Percentiles rank a stretch among this genome's conserved stretches.
phyloP scores from a whole-genome alignment of 2,888 invertebrate species.

The Erebia ligea region DNA sequence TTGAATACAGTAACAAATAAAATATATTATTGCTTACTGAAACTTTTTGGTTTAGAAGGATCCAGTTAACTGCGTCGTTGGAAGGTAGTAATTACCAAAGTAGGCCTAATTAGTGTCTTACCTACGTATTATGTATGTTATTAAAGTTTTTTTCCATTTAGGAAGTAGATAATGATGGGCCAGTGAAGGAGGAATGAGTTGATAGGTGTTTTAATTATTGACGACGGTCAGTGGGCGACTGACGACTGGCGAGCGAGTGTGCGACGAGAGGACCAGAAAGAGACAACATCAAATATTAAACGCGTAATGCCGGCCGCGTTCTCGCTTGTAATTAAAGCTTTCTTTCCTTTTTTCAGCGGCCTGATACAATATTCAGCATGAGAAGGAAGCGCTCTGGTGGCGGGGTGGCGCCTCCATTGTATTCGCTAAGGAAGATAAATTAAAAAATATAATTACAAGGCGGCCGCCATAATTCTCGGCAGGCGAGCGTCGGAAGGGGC shows the following conservation, averaged over 20 bases:
- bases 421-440: constrained; percentile 87
- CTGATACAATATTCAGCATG: constrained; percentile 84
- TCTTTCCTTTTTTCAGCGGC: constrained; percentile 83
- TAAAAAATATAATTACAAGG: constrained; percentile 88
- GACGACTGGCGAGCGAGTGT: constrained; percentile 47
- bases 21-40: not conserved
- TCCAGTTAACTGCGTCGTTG: constrained; percentile 19
- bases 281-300: constrained; percentile 82
- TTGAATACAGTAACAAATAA: not conserved
- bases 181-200: constrained; percentile 78
- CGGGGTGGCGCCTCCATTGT: constrained; percentile 84
- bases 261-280: constrained; percentile 64
- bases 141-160: constrained; percentile 36
- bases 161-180: constrained; percentile 70
- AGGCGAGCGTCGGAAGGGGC: constrained; percentile 69
- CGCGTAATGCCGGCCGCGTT: constrained; percentile 79
- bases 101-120: constrained; percentile 29
- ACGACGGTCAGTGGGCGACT: constrained; percentile 45
- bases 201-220: constrained; percentile 80
- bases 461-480: constrained; percentile 85
- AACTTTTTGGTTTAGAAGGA: constrained; percentile 4
- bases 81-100: constrained; percentile 33
- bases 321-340: constrained; percentile 83
- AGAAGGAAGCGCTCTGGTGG: constrained; percentile 82
- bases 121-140: constrained; percentile 32